These are phyloP conservation scores for Rhinella marina DNA, from an alignment of 2,797 vertebrate genomes.

Conservation along the genomic window DNA sequence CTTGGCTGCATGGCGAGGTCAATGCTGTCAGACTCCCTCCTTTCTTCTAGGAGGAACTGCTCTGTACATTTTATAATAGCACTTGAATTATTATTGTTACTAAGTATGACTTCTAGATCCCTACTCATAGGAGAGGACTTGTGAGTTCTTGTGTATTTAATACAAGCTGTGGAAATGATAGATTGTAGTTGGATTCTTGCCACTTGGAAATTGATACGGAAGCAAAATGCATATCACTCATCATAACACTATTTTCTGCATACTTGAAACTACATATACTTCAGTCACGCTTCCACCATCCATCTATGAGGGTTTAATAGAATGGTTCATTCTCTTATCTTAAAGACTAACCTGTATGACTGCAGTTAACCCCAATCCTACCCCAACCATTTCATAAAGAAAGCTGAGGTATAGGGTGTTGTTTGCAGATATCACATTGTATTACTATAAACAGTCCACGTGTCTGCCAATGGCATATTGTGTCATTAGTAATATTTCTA, in stretches of 20 bases:
- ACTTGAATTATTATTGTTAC: not conserved
- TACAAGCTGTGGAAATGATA: slow-evolving; percentile 12
- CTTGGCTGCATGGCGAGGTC: too few species aligned
- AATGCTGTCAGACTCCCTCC: too few species aligned
- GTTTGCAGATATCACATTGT: not conserved
- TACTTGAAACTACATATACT: not conserved
- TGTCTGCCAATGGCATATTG: not conserved
- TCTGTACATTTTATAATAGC: not conserved
- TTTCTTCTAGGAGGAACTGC: too few species aligned
- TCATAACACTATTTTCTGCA: slow-evolving; percentile 16
- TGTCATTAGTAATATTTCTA: not conserved
- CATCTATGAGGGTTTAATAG: not conserved
- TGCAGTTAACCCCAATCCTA: not conserved
- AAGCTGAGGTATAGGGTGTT: not conserved
- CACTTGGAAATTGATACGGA: slow-evolving; percentile 17
- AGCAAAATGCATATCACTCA: slow-evolving; percentile 10
- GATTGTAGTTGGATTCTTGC: not conserved
- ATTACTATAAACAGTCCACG: not conserved
- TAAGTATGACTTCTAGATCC: slow-evolving; percentile 19
- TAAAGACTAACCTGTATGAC: not conserved
- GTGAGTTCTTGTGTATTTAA: not conserved
- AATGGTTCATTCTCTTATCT: not conserved
- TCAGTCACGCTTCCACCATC: not conserved
- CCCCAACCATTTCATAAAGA: not conserved
- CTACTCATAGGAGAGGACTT: not conserved